Evolutionary conservation across 1,140 invertebrate species (phyloP).

Genomic region (Oncopodura yosiiana): DNA sequence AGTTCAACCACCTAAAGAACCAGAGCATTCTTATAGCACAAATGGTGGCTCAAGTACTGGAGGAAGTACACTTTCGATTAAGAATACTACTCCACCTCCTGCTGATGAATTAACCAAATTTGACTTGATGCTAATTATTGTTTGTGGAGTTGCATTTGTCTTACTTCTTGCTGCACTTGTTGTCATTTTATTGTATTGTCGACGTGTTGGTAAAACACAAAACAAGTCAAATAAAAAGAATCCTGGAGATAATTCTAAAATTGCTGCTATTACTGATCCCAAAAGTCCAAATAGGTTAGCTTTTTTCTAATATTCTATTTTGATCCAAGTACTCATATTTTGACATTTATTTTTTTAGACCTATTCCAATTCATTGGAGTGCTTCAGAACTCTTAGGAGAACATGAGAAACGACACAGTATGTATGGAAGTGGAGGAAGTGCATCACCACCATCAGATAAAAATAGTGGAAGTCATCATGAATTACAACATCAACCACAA

Average conservation of each 20-base stretch:
- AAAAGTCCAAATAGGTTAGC: constrained; percentile 26
- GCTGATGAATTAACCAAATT: constrained; percentile 29
- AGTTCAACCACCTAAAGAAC: constrained; percentile 25
- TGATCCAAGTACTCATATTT: neutral
- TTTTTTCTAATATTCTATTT: neutral
- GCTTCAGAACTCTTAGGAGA: constrained; percentile 32
- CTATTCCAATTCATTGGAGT: constrained; percentile 31
- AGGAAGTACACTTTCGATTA: constrained; percentile 28
- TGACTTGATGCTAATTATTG: constrained; percentile 29
- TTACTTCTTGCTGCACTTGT: constrained; percentile 30
- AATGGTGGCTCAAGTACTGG: neutral
- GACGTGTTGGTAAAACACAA: constrained; percentile 21
- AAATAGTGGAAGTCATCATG: constrained; percentile 10
- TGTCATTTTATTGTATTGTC: constrained; percentile 31
- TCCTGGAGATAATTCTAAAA: constrained; percentile 28
- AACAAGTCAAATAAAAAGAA: constrained; percentile 27
- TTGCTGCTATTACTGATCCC: constrained; percentile 33
- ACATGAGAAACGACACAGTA: constrained; percentile 34
- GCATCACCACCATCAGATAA: constrained; percentile 25
- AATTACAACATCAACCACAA: constrained; percentile 4
- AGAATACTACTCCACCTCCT: constrained; percentile 28
- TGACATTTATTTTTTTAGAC: neutral
- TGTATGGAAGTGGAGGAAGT: constrained; percentile 34
- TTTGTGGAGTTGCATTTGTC: constrained; percentile 32
- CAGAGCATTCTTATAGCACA: constrained; percentile 8